Conservation (phyloP, 2,888 invertebrate genomes). For the Amiota minor region DNA sequence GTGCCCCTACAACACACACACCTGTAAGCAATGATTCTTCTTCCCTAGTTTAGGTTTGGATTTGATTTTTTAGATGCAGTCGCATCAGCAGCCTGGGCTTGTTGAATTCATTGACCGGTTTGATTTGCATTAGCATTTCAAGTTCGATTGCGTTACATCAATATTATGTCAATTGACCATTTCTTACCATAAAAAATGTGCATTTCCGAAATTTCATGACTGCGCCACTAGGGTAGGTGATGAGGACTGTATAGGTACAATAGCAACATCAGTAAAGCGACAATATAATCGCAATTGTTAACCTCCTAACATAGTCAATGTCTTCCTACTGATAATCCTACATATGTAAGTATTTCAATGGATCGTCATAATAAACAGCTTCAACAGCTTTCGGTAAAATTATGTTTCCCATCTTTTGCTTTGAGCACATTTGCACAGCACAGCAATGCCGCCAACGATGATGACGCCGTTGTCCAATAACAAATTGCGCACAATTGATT, state of each 20-base stretch:
- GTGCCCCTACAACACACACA: background rate
- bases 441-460: conserved; percentile 10
- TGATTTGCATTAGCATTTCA: conserved; percentile 23
- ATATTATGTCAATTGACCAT: conserved; percentile 21
- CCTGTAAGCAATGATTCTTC: conserved; percentile 34
- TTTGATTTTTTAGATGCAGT: background rate
- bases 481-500: background rate
- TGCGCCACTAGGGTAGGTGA: background rate
- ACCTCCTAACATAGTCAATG: no score
- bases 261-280: background rate
- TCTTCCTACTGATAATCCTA: no score
- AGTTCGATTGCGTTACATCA: conserved; percentile 28
- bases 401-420: background rate
- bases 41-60: conserved; percentile 26
- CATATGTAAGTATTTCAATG: no score
- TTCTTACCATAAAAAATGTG: conserved; percentile 41
- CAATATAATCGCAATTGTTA: background rate
- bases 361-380: no score
- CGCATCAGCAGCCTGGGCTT: background rate
- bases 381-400: background rate
- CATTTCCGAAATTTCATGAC: conserved; percentile 62
- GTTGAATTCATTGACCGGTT: background rate
- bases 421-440: conserved; percentile 13
- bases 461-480: background rate
- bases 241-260: background rate